Evolutionary conservation across 2,797 vertebrate genomes (phyloP).

Genomic region (Melanogrammus aeglefinus): DNA sequence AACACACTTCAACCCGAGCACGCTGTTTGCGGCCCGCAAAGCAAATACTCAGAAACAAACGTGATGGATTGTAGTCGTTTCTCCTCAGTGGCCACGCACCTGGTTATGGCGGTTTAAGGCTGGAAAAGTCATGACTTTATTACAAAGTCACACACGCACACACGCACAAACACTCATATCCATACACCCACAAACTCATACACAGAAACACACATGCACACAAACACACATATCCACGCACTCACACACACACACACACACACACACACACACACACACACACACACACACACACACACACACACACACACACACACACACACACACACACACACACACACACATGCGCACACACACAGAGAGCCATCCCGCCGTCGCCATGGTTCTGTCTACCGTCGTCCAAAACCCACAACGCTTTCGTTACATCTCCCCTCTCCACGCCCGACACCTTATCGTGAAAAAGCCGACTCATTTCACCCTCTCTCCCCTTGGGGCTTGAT

Average conservation of each 20-base stretch:
- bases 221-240: not conserved
- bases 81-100: not conserved
- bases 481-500: conserved; percentile 17
- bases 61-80: not conserved
- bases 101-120: not conserved
- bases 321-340: not conserved
- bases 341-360: not conserved
- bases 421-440: not conserved
- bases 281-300: no score
- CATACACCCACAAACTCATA: not conserved
- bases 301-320: not conserved
- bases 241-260: not conserved
- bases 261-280: not conserved
- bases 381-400: conserved; percentile 5
- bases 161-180: no score
- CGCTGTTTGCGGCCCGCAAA: not conserved
- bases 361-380: not conserved
- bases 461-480: conserved; percentile 15
- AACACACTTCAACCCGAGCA: conserved; percentile 28
- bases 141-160: not conserved
- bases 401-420: conserved; percentile 4
- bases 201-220: no score
- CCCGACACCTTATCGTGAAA: conserved; percentile 14
- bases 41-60: not conserved
- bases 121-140: not conserved